Evolutionary conservation across 2,888 invertebrate species (phyloP).

Genomic region (Macaria notata): DNA sequence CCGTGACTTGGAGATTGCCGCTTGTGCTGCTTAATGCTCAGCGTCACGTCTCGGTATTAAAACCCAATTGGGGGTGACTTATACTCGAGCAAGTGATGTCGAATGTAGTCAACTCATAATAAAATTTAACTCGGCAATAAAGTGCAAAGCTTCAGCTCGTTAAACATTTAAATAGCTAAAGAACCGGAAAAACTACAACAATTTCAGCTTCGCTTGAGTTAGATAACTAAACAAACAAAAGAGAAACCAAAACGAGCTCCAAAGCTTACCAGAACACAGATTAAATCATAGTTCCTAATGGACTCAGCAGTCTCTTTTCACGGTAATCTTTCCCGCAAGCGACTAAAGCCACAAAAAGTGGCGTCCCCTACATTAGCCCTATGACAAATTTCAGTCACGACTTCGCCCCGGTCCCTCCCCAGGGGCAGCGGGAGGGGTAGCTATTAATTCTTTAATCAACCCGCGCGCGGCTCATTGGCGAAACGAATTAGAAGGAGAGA

Average conservation of each 20-base stretch:
- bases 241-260: background rate
- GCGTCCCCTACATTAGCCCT: constrained; percentile 32
- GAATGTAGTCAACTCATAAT: too few relatives aligned
- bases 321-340: constrained; percentile 16
- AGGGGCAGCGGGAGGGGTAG: constrained; percentile 36
- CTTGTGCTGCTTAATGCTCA: constrained; percentile 25
- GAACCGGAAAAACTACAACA: too few relatives aligned
- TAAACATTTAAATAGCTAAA: too few relatives aligned
- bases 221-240: background rate
- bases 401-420: constrained; percentile 36
- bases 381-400: constrained; percentile 62
- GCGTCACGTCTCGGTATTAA: constrained; percentile 22
- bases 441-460: constrained; percentile 77
- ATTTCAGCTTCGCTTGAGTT: background rate
- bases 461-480: constrained; percentile 55
- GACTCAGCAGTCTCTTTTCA: constrained; percentile 13
- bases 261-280: background rate
- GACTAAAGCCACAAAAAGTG: constrained; percentile 20
- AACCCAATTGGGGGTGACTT: constrained; percentile 2
- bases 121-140: too few relatives aligned
- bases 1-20: constrained; percentile 22
- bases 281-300: background rate
- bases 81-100: background rate
- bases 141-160: too few relatives aligned
- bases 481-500: constrained; percentile 68